A percentile compares a stretch with the other conserved stretches of the same genome.
These are phyloP conservation scores for Haemorhous mexicanus DNA, from an alignment of 2,113 vertebrate genomes.

Conservation along the genomic window DNA sequence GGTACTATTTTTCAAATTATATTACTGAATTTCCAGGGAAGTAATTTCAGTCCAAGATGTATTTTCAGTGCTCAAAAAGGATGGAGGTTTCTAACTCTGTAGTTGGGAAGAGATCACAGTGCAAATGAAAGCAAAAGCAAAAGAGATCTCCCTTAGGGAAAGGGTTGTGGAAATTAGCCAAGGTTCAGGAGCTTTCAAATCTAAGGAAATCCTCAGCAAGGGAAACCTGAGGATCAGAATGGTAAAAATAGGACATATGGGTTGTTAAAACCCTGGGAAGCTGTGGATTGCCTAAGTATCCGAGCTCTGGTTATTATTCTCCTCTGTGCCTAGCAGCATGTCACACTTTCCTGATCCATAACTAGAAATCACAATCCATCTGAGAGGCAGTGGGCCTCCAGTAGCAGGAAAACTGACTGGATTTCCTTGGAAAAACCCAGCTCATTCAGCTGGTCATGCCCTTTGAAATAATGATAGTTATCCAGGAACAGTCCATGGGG, in stretches of 20 bases:
- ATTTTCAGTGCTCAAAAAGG: not conserved
- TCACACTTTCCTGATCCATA: not conserved
- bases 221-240: not conserved
- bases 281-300: not conserved
- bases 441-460: not conserved
- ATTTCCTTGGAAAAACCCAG: not conserved
- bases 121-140: not conserved
- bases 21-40: not conserved
- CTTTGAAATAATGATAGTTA: not conserved
- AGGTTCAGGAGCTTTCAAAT: not conserved
- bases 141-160: not conserved
- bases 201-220: not conserved
- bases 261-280: not conserved
- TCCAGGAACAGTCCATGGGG: not conserved
- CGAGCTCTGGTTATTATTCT: not conserved
- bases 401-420: not conserved
- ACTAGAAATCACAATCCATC: not conserved
- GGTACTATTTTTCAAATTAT: not conserved
- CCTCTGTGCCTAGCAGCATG: not conserved
- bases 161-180: not conserved
- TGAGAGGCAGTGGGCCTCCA: not conserved
- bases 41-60: not conserved
- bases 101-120: not conserved
- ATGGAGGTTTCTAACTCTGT: not conserved
- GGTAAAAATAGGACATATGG: not conserved